A percentile compares a stretch with the other conserved stretches of the same genome.
phyloP scores from a whole-genome alignment of 53 echinoderm and acorn worm species.

The Luidia sarsii region DNA sequence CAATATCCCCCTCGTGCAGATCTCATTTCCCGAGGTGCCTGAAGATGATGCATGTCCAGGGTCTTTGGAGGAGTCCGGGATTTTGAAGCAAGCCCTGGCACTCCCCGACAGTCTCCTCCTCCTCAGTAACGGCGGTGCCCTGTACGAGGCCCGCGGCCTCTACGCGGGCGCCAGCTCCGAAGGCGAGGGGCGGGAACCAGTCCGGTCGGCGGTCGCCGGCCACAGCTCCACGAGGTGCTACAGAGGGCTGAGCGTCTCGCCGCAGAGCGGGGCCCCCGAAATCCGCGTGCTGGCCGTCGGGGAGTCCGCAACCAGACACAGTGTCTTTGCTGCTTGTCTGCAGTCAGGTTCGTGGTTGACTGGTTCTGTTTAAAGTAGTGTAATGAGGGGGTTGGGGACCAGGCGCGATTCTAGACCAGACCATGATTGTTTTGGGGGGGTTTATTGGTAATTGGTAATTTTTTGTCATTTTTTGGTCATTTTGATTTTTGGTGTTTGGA shows the following conservation, averaged over 20 bases:
- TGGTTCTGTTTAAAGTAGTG: no score
- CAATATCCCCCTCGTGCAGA: no score
- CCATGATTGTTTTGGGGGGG: no score
- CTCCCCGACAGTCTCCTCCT: conserved; percentile 62
- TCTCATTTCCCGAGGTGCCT: no score
- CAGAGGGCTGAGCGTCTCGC: neutral
- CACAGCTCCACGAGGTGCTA: conserved; percentile 23
- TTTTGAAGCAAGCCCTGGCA: conserved; percentile 40
- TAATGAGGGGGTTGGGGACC: no score
- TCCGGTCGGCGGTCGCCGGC: neutral
- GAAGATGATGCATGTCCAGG: no score
- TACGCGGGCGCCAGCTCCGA: conserved; percentile 3
- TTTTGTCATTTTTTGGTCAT: neutral
- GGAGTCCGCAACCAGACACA: neutral
- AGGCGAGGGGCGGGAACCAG: neutral
- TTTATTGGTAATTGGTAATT: neutral
- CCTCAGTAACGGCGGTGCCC: conserved; percentile 53
- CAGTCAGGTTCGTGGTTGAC: conserved; percentile 36
- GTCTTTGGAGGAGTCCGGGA: no score
- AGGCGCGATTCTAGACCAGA: no score
- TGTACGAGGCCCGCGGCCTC: conserved; percentile 54
- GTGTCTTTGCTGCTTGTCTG: neutral
- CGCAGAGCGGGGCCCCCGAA: neutral
- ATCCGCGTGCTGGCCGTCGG: conserved; percentile 20
- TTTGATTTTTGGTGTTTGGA: neutral